Base-by-base conservation (phyloP, 2,888 invertebrate genomes). In the Hirtodrosophila cameraria region DNA sequence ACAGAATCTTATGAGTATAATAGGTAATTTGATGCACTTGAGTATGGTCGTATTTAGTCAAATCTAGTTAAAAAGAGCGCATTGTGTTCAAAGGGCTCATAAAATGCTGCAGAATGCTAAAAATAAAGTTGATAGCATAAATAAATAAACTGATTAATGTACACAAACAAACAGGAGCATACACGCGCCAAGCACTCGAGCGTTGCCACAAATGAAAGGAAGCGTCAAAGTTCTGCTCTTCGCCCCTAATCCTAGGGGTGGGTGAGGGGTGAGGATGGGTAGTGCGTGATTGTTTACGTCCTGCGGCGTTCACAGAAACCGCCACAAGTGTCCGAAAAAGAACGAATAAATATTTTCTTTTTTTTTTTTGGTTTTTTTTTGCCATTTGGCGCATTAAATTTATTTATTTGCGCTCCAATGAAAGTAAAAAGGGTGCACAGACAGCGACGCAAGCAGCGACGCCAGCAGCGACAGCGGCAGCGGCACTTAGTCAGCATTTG, bases 401-500 rank as follows among this genome's bases (percentile, higher is more conserved):
- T 76, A 74, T 74, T 73, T 74, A 76, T 74, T 67, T 76, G 67
- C 76, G 59, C 64, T 60, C 31, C 58, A 69, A 60, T 70, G 55
- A 58, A 75, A 69, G 64, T 54, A 60, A 74, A 68, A 71, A 74
- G 75, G 71, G 71, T 71, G 63, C 55, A 67, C 43, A 33, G 63
- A 25, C 45, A 39, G 33, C 59, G 64, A 60, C 23, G 45, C n/a
- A 9, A 57, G 28, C 48, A 6, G 27, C 38, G 45, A 4, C 25
- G 27, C 15, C 33, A 50, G 33, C 52, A n/a, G 49, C 65, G 64
- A 48, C 20, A 33, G 23, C 43, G 38, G 35, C 64, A 55, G 60
- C 73, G 67, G 62, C 61, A 85, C 78, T 84, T 79, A 79, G 74
- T 85, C 79, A 77, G 82, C 82, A 82, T 78, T 79, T 81, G 85